Base-by-base conservation (phyloP, 1,140 invertebrate species). In the Drosophila ironensis region DNA sequence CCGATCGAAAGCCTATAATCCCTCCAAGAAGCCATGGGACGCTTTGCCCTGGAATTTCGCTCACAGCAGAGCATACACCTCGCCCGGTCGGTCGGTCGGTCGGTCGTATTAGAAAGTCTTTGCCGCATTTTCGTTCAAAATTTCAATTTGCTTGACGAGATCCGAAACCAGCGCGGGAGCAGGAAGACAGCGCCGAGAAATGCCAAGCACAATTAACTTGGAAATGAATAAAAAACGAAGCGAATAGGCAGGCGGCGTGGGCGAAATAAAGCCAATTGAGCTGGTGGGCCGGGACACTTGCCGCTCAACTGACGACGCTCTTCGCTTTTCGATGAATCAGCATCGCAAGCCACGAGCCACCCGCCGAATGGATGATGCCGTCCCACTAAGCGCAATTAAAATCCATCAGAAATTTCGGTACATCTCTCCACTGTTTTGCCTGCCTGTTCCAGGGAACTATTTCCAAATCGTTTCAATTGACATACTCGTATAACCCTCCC, bases 331-430 rank as follows among this genome's bases (percentile, higher is more conserved):
- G 11, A 33, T 33, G 45, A 4, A 51, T 45, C 27, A 28, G 50
- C 16, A 56, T 56, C 30, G 41, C 72, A 77, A 35, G 11, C 4
- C 9, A n/a, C n/a, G 8, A 33, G 5, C 67, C 67, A 12, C 16
- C 53, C 40, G 37, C 35, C 46, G 57, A 56, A 74, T 72, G 67
- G 44, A 81, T 71, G 68, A 46, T 51, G 42, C 72, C 72, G 82
- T 75, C 77, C 69, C 76, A 81, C 52, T 84, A 41, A 56, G 30
- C n/a, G 61, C 77, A 81, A 81, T 81, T 84, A 77, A 77, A 84
- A 81, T 77, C 69, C 72, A 81, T 81, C 69, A 69, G 77, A 77
- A 22, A 12, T 12, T 20, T n/a, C n/a, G n/a, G n/a, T n/a, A n/a
- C n/a, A n/a, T n/a, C n/a, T n/a, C n/a, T 9, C 8, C 5, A 24